These are phyloP conservation scores for Lysandra coridon DNA, from an alignment of 2,888 invertebrate species.

Conservation along the genomic window DNA sequence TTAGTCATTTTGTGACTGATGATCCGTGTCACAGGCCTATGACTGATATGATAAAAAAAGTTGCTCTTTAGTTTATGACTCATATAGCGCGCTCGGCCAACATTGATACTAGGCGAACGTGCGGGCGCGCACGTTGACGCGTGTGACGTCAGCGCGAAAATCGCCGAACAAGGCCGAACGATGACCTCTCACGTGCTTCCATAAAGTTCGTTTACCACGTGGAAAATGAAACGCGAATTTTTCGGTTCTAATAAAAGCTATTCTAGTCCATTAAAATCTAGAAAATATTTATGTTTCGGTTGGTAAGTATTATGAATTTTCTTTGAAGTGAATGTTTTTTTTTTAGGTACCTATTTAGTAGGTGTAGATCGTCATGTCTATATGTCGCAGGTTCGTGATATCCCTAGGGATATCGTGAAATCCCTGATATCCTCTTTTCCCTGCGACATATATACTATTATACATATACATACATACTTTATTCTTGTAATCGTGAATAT, in stretches of 20 bases:
- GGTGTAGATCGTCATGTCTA: too few species aligned
- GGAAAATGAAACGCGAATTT: slow-evolving; percentile 17
- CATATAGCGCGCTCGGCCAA: slow-evolving; percentile 46
- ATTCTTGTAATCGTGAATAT: too few species aligned
- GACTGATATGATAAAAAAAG: slow-evolving; percentile 1
- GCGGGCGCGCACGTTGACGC: slow-evolving; percentile 61
- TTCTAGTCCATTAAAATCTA: not conserved
- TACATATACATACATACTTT: too few species aligned
- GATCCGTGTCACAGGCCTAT: not conserved
- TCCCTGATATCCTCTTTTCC: too few species aligned
- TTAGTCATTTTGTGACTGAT: not conserved
- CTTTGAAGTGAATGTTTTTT: not conserved
- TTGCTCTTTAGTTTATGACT: slow-evolving; percentile 5
- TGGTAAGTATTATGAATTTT: not conserved
- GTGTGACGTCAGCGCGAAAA: slow-evolving; percentile 66
- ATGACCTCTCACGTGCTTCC: slow-evolving; percentile 54
- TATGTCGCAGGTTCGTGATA: too few species aligned
- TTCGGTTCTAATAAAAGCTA: not conserved
- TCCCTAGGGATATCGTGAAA: too few species aligned
- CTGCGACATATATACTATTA: too few species aligned
- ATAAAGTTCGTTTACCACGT: slow-evolving; percentile 35
- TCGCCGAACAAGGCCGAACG: slow-evolving; percentile 70
- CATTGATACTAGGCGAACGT: slow-evolving; percentile 51
- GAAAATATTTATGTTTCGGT: not conserved
- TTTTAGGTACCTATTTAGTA: too few species aligned